Conservation (phyloP, 2,797 vertebrate species). For the Aselliscus stoliczkanus region DNA sequence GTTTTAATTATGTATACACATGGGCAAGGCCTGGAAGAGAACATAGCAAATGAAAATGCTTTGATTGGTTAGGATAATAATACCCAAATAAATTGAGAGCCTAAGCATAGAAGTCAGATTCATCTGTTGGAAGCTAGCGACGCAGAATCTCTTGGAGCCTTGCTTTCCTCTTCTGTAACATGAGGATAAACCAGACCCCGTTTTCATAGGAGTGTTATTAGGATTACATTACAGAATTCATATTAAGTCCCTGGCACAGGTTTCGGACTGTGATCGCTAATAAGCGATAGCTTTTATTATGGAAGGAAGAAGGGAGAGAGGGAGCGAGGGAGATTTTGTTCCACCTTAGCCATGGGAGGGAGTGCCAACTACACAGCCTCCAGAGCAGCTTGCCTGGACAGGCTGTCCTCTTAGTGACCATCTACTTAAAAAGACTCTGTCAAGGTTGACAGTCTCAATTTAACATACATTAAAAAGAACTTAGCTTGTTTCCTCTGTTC, state of each 20-base stretch:
- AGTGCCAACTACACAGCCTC: background rate
- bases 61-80: background rate
- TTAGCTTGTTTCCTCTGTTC: slow-evolving; percentile 55
- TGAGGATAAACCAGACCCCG: background rate
- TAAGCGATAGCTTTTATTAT: background rate
- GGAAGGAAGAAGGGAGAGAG: background rate
- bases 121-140: background rate
- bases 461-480: slow-evolving; percentile 70
- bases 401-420: slow-evolving; percentile 47
- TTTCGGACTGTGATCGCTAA: background rate
- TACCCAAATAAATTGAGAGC: background rate
- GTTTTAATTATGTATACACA: background rate
- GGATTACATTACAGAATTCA: background rate
- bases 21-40: background rate
- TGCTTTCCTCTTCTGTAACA: background rate
- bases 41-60: background rate
- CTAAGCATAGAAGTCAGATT: background rate
- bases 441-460: slow-evolving; percentile 71
- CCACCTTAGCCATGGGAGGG: background rate
- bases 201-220: background rate
- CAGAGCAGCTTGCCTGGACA: background rate
- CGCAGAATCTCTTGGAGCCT: background rate
- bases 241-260: background rate
- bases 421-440: slow-evolving; percentile 60
- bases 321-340: background rate